phyloP scores from a whole-genome alignment of 2,888 invertebrate genomes.

The Cephalotes varians region DNA sequence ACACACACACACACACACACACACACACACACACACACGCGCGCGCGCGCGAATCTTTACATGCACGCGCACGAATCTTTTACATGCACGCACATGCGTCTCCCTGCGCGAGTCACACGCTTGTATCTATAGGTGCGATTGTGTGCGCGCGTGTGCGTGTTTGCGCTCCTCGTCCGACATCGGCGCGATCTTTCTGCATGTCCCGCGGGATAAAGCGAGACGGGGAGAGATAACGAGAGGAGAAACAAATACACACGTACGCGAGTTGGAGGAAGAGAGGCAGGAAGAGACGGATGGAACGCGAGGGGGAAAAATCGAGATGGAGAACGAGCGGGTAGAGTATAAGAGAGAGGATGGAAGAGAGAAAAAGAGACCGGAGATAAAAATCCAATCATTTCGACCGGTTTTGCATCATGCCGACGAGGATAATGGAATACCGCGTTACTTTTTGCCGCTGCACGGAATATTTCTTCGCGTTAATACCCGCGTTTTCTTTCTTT shows the following conservation, averaged over 20 bases:
- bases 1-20: conserved; percentile 64
- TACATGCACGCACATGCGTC: conserved; percentile 30
- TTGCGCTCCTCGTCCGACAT: conserved; percentile 41
- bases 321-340: conserved; percentile 10
- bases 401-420: conserved; percentile 82
- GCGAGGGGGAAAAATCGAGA: conserved; percentile 52
- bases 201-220: conserved; percentile 43
- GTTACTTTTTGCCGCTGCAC: conserved; percentile 82
- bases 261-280: conserved; percentile 8
- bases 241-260: conserved; percentile 45
- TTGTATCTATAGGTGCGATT: conserved; percentile 18
- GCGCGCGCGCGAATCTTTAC: conserved; percentile 59
- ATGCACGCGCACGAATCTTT: conserved; percentile 59
- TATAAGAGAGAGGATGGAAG: conserved; percentile 25
- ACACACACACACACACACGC: conserved; percentile 65
- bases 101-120: conserved; percentile 47
- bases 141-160: conserved; percentile 14
- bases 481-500: conserved; percentile 73
- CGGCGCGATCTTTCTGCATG: conserved; percentile 40
- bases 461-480: conserved; percentile 82
- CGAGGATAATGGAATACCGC: conserved; percentile 83
- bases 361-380: conserved; percentile 72
- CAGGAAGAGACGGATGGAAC: conserved; percentile 11
- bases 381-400: conserved; percentile 84
- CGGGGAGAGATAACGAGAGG: conserved; percentile 22